Percentiles rank a stretch among this genome's conserved stretches.
Conservation (phyloP, 2,797 vertebrate genomes). For the Onychomys torridus region DNA sequence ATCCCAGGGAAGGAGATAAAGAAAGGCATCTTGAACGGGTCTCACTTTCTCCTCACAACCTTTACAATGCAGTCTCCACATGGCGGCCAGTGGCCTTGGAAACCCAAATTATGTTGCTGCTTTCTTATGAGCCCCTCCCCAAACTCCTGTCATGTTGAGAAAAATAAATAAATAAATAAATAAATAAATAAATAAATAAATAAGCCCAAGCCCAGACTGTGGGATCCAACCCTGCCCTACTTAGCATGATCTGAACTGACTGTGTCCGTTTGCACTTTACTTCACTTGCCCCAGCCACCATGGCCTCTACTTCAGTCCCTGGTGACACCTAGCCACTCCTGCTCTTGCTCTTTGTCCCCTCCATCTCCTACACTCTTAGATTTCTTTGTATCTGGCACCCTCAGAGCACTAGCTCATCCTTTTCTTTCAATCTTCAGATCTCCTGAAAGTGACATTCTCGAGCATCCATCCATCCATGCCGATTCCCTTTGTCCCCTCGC, state of each 20-base stretch:
- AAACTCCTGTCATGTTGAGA: neutral
- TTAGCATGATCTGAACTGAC: neutral
- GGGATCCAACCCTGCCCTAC: neutral
- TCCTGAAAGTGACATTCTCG: neutral
- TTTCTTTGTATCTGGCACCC: neutral
- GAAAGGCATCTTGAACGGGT: neutral
- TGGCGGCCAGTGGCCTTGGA: neutral
- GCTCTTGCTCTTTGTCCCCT: neutral
- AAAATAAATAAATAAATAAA: too few species aligned
- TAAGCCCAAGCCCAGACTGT: neutral
- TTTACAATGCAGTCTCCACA: neutral
- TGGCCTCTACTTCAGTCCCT: neutral
- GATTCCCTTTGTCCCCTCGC: neutral
- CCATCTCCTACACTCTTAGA: neutral
- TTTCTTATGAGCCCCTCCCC: slow-evolving; percentile 11
- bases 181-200: neutral
- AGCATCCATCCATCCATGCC: neutral
- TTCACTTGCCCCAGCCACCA: neutral
- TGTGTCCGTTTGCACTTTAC: neutral
- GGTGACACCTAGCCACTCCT: neutral
- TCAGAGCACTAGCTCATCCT: neutral
- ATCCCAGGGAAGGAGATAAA: neutral
- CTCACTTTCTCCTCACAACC: neutral
- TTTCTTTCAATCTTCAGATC: neutral
- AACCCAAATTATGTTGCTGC: neutral